These are phyloP conservation scores for Triplophysa dalaica DNA, from an alignment of 2,113 vertebrate genomes.

Conservation along the genomic window DNA sequence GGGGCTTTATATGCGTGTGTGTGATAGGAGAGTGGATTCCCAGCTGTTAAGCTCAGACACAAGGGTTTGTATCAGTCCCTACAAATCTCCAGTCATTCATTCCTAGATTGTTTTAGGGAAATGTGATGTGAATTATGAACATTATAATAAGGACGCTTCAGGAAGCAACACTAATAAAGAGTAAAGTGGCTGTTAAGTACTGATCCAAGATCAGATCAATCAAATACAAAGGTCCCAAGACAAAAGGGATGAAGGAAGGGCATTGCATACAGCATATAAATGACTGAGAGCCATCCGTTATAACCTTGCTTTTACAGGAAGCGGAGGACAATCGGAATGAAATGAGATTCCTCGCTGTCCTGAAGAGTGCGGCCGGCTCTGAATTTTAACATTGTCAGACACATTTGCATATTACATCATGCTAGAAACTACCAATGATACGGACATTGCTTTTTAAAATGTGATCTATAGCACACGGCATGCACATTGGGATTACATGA, in stretches of 20 bases:
- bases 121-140: too few relatives aligned
- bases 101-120: too few relatives aligned
- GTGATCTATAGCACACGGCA: not conserved
- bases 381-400: slow-evolving; percentile 18
- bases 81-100: not conserved
- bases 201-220: not conserved
- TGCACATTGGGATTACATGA: not conserved
- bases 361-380: not conserved
- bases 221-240: not conserved
- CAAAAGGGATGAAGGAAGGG: not conserved
- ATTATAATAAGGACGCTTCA: too few relatives aligned
- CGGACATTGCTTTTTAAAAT: not conserved
- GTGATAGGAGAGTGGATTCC: not conserved
- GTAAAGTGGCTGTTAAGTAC: not conserved
- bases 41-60: not conserved
- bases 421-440: not conserved
- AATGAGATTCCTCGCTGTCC: slow-evolving; percentile 8
- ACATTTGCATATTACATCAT: slow-evolving; percentile 1
- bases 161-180: not conserved
- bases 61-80: not conserved
- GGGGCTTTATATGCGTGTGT: not conserved
- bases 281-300: not conserved
- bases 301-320: slow-evolving; percentile 23
- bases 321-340: not conserved
- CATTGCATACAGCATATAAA: not conserved